Evolutionary conservation across 2,797 vertebrate genomes (phyloP).

Genomic region (Morelia viridis): DNA sequence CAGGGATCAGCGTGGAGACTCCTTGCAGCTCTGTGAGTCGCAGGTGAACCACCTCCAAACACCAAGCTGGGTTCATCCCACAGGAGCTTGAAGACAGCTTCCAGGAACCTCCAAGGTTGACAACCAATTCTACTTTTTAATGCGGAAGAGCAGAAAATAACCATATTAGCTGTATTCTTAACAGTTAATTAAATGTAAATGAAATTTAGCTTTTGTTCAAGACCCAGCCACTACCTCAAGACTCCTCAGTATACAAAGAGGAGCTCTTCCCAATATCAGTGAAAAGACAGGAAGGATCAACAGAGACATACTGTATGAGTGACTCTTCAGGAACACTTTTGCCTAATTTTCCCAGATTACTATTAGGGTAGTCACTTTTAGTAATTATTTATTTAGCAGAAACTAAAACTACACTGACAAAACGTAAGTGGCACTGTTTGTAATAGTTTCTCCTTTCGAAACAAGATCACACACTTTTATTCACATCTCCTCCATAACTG

Average conservation of each 20-base stretch:
- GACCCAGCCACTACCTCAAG: not conserved
- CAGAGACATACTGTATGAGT: rapidly evolving
- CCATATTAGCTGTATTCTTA: no score
- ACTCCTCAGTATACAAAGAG: constrained; percentile 1
- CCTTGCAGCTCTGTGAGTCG: no score
- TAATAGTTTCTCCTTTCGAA: constrained; percentile 52
- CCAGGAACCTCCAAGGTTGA: no score
- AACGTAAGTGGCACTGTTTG: constrained; percentile 38
- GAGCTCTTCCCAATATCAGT: not conserved
- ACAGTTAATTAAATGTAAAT: no score
- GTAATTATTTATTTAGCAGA: constrained; percentile 57
- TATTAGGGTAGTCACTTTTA: constrained; percentile 53
- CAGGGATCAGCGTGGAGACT: not conserved
- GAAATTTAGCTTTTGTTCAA: not conserved
- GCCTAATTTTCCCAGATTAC: constrained; percentile 31
- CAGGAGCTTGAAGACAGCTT: no score
- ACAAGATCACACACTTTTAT: constrained; percentile 53
- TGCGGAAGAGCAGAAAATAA: no score
- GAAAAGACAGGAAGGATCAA: not conserved
- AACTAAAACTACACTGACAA: constrained; percentile 51
- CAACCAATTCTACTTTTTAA: no score
- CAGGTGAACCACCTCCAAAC: no score
- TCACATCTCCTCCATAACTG: constrained; percentile 24
- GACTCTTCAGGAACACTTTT: not conserved
- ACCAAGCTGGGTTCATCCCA: no score